Conservation (phyloP, 2,888 invertebrate species). For the Drosophila histrio region DNA sequence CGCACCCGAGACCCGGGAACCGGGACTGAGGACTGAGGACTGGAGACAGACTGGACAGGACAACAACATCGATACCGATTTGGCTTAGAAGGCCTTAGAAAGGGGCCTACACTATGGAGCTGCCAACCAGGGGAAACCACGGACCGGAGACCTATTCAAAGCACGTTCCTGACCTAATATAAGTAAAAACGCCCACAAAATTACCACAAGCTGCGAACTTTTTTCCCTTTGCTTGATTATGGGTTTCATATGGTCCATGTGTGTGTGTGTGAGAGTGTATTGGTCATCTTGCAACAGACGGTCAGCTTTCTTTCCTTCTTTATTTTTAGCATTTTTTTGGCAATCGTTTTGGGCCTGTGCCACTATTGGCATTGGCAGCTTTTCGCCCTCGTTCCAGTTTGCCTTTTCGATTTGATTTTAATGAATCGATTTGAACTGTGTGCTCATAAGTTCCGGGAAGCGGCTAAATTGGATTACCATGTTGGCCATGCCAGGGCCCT, state of each 20-base stretch:
- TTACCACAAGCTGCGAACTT: constrained; percentile 82
- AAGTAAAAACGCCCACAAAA: constrained; percentile 83
- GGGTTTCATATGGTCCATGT: constrained; percentile 44
- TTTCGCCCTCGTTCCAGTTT: constrained; percentile 40
- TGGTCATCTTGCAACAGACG: constrained; percentile 53
- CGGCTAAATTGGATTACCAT: constrained; percentile 74
- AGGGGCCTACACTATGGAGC: background rate
- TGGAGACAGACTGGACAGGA: constrained; percentile 28
- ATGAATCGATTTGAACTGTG: constrained; percentile 79
- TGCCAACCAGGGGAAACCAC: background rate
- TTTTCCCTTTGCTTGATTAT: constrained; percentile 66
- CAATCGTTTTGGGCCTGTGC: constrained; percentile 51
- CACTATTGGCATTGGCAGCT: constrained; percentile 51
- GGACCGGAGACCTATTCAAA: constrained; percentile 69
- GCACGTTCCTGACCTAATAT: constrained; percentile 84
- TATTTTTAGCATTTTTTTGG: constrained; percentile 42
- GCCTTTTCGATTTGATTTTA: constrained; percentile 67
- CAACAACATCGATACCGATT: constrained; percentile 57
- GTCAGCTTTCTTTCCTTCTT: constrained; percentile 38
- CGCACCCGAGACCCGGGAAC: constrained; percentile 50
- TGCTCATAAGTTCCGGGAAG: constrained; percentile 67
- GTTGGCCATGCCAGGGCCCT: constrained; percentile 25
- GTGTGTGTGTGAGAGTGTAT: constrained; percentile 19
- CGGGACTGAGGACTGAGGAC: background rate
- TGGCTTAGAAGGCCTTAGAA: constrained; percentile 73